Percentiles rank a stretch among this genome's conserved stretches.
These are phyloP conservation scores for Drosophila nigromelanica DNA, from an alignment of 1,140 invertebrate genomes.

Conservation along the genomic window DNA sequence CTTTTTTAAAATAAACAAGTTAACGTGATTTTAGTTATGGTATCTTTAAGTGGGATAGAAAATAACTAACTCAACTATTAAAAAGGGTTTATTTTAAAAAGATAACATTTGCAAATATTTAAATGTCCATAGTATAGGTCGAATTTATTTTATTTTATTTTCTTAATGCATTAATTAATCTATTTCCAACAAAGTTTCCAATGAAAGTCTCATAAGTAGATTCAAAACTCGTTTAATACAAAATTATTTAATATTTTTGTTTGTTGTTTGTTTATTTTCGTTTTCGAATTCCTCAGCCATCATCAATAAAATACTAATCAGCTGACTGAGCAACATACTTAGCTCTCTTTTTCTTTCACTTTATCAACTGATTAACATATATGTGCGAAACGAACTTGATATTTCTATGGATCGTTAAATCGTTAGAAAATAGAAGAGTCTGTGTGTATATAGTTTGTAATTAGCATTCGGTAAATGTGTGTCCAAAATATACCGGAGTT, in stretches of 20 bases:
- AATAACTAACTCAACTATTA: too few relatives aligned
- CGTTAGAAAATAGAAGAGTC: slow-evolving; percentile 25
- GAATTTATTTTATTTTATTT: too few relatives aligned
- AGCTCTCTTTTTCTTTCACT: slow-evolving; percentile 42
- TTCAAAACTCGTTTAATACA: too few relatives aligned
- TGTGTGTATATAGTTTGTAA: slow-evolving; percentile 45
- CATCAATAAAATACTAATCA: slow-evolving; percentile 73
- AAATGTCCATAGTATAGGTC: too few relatives aligned
- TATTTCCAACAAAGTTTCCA: too few relatives aligned
- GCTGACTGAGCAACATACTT: slow-evolving; percentile 56
- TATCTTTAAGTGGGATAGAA: too few relatives aligned
- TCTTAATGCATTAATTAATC: too few relatives aligned
- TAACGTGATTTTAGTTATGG: too few relatives aligned
- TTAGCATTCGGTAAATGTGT: slow-evolving; percentile 44
- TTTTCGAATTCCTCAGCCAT: slow-evolving; percentile 27
- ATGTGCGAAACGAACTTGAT: slow-evolving; percentile 75
- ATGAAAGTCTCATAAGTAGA: too few relatives aligned
- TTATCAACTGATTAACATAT: slow-evolving; percentile 75
- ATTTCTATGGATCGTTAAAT: slow-evolving; percentile 52
- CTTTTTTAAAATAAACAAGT: too few relatives aligned
- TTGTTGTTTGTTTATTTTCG: slow-evolving; percentile 8
- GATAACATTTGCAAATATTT: too few relatives aligned
- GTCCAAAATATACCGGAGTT: neutral
- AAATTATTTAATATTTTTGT: slow-evolving; percentile 25
- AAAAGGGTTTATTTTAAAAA: too few relatives aligned